A percentile compares a stretch with the other conserved stretches of the same genome.
phyloP scores from a whole-genome alignment of 2,113 vertebrate genomes.

The Chamaetylas fuelleborni region DNA sequence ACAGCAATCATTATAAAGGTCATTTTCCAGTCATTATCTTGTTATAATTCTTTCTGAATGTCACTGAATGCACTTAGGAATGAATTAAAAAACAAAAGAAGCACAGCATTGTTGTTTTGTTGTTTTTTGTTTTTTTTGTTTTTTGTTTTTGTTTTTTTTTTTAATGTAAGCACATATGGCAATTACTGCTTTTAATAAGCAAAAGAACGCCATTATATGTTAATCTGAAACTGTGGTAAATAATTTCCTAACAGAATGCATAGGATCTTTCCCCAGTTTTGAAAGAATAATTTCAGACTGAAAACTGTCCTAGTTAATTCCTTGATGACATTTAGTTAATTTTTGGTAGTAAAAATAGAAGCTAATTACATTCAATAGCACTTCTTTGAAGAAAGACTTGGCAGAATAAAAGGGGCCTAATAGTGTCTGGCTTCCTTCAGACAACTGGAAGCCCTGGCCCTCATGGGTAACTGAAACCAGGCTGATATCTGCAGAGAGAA shows the following conservation, averaged over 20 bases:
- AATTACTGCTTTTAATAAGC: conserved; percentile 4
- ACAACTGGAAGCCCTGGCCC: background rate
- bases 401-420: background rate
- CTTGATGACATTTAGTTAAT: background rate
- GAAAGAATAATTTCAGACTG: background rate
- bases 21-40: conserved; percentile 66
- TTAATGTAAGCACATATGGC: background rate
- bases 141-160: background rate
- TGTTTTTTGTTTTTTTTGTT: no score
- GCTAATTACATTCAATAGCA: background rate
- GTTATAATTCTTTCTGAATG: conserved; percentile 61
- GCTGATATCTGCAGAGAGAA: background rate
- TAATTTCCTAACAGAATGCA: background rate
- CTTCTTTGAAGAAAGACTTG: background rate
- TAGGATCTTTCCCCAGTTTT: background rate
- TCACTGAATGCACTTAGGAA: conserved; percentile 61
- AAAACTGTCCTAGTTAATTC: background rate
- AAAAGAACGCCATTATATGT: background rate
- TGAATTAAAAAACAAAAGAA: conserved; percentile 27
- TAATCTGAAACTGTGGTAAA: background rate
- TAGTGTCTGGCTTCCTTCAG: background rate
- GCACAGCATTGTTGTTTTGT: background rate
- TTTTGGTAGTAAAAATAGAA: background rate
- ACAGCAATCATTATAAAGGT: conserved; percentile 58
- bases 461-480: background rate